A percentile compares a stretch with the other conserved stretches of the same genome.
Evolutionary conservation across 2,888 invertebrate genomes (phyloP).

Genomic region (Clusia tigrina): DNA sequence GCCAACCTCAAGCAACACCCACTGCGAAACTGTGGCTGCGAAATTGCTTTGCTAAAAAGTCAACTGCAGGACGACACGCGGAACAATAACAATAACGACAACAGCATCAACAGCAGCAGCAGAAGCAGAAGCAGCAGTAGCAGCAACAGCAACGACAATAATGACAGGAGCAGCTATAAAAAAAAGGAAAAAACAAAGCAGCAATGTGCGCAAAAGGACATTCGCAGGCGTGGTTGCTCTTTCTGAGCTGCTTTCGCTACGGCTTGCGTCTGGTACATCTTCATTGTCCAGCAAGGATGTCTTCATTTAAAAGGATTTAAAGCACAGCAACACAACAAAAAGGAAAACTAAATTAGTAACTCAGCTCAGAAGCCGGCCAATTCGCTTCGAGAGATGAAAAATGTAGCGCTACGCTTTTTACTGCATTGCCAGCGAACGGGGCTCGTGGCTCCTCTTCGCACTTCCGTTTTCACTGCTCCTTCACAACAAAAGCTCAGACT

Average conservation of each 20-base stretch:
- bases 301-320: constrained; percentile 4
- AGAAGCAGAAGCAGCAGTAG: no score
- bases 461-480: background rate
- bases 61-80: background rate
- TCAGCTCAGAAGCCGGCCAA: no score
- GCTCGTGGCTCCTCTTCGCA: no score
- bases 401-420: no score
- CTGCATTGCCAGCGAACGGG: no score
- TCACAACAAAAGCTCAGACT: background rate
- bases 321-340: background rate
- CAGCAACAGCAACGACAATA: no score
- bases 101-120: no score
- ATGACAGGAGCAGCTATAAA: background rate
- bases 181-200: background rate
- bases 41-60: background rate
- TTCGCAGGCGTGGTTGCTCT: background rate
- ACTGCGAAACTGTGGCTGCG: background rate
- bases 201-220: background rate
- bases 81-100: background rate
- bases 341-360: background rate
- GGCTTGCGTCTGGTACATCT: background rate
- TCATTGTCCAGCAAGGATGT: background rate
- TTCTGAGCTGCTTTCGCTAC: background rate
- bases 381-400: background rate
- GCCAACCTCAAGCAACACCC: constrained; percentile 17